phyloP scores from a whole-genome alignment of 2,888 invertebrate species.

The Dendrolimus pini region DNA sequence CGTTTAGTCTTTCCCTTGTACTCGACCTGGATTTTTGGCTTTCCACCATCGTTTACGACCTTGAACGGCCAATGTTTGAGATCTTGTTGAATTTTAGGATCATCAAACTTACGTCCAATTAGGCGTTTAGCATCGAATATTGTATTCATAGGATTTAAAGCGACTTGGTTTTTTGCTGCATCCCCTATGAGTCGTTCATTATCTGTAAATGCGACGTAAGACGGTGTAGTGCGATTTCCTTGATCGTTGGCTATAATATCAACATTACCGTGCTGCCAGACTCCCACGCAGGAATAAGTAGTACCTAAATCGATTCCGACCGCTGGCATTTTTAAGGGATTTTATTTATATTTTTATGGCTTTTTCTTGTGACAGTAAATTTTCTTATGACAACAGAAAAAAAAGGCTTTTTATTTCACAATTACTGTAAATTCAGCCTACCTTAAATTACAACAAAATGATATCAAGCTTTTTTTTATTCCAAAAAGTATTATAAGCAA shows the following conservation, averaged over 20 bases:
- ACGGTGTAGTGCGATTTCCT: conserved; percentile 84
- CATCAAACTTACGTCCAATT: conserved; percentile 86
- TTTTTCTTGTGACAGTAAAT: no score
- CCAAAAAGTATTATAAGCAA: not conserved
- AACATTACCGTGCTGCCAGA: conserved; percentile 80
- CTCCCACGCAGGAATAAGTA: conserved; percentile 72
- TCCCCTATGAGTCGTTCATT: conserved; percentile 79
- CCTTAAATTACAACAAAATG: not conserved
- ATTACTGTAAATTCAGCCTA: not conserved
- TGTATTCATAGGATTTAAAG: conserved; percentile 84
- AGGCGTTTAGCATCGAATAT: conserved; percentile 89
- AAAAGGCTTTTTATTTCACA: not conserved
- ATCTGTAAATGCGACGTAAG: conserved; percentile 84
- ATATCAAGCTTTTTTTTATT: not conserved
- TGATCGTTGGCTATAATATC: conserved; percentile 82
- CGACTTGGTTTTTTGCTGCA: conserved; percentile 82
- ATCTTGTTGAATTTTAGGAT: conserved; percentile 84
- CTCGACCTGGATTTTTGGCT: conserved; percentile 80
- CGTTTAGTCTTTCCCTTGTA: conserved; percentile 79
- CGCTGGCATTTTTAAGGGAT: conserved; percentile 45
- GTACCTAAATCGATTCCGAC: conserved; percentile 75
- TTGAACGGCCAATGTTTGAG: conserved; percentile 90
- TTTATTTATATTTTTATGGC: not conserved
- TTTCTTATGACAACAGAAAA: no score
- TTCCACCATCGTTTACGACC: conserved; percentile 79